phyloP scores from a whole-genome alignment of 2,113 vertebrate genomes.

The Sapajus apella region DNA sequence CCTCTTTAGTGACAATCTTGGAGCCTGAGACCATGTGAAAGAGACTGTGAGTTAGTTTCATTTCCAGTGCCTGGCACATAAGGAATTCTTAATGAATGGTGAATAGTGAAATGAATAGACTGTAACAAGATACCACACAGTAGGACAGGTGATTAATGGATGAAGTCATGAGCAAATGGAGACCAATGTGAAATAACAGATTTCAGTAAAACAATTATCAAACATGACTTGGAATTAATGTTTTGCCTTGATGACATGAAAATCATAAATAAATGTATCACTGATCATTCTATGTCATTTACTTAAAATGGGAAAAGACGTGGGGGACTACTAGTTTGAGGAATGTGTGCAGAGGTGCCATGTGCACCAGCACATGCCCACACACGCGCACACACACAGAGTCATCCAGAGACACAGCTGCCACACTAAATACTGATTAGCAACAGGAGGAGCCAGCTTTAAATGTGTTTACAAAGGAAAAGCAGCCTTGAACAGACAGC shows the following conservation, averaged over 20 bases:
- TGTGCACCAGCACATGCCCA: background rate
- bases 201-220: background rate
- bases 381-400: background rate
- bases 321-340: background rate
- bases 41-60: background rate
- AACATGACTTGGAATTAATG: background rate
- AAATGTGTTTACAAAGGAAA: conserved; percentile 36
- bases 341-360: background rate
- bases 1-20: background rate
- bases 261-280: background rate
- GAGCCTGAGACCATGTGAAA: background rate
- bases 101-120: background rate
- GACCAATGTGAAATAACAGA: background rate
- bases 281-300: background rate
- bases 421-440: background rate
- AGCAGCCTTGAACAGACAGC: background rate
- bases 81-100: background rate
- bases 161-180: background rate
- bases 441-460: background rate
- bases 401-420: background rate
- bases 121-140: background rate
- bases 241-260: background rate
- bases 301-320: background rate
- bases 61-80: background rate
- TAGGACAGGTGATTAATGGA: background rate